phyloP scores from a whole-genome alignment of 2,113 vertebrate genomes.

The Porphyrio hochstetteri region DNA sequence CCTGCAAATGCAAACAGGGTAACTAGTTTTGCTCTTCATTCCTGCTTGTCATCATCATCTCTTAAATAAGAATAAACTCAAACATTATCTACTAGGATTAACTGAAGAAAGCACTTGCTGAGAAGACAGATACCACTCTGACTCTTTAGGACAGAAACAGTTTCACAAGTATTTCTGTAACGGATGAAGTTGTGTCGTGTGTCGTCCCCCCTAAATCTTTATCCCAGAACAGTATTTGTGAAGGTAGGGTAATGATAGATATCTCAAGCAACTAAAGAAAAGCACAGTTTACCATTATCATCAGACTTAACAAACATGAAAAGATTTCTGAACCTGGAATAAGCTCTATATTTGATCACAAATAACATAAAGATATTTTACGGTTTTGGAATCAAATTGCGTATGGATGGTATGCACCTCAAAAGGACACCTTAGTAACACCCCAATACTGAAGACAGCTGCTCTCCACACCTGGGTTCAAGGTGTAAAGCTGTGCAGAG shows the following conservation, averaged over 20 bases:
- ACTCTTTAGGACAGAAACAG: not conserved
- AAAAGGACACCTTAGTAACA: not conserved
- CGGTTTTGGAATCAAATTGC: not conserved
- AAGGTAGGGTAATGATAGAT: not conserved
- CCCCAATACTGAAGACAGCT: not conserved
- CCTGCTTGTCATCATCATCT: accelerated
- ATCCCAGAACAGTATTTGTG: accelerated
- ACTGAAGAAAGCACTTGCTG: not conserved
- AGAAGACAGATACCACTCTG: not conserved
- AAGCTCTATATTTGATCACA: not conserved
- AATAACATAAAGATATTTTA: not conserved
- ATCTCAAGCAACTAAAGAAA: not conserved
- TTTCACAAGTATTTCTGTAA: not conserved
- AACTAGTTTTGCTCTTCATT: not conserved
- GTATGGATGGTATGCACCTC: not conserved
- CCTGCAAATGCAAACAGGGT: not conserved
- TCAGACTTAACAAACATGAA: not conserved
- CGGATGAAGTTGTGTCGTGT: not conserved
- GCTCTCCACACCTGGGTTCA: not conserved
- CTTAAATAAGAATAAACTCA: not conserved
- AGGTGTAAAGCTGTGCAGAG: not conserved
- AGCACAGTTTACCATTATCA: not conserved
- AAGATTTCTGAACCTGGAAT: not conserved
- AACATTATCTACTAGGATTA: not conserved
- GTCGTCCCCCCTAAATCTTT: not conserved